Evolutionary conservation across 2,797 vertebrate genomes (phyloP), one percentile per base, ranked within the genome.

Genomic region (Vireo griseus): DNA sequence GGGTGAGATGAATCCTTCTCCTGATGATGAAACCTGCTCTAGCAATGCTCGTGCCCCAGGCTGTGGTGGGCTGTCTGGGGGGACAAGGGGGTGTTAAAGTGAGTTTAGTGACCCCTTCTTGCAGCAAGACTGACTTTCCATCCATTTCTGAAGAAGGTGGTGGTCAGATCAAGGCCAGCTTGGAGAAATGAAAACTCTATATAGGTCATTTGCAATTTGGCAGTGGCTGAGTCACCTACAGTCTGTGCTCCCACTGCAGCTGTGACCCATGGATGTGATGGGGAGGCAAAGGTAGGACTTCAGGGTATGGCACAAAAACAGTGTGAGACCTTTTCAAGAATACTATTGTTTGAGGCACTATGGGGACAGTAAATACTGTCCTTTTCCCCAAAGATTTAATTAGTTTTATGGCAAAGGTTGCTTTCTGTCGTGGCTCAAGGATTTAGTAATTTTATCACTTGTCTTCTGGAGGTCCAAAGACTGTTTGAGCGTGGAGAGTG

Each of bases 361-460:
- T 15, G 4, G 33, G 10, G 31, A 76, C 33, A 26, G 18, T 69
- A 66, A 76, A 55, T 79, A 44, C 12, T 40, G 6, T 77, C 25
- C 20, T 79, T 33, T 55, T n/a, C 21, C 52, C 40, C 42, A 40
- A 61, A 84, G 15, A 28, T 33, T 42, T 67, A 51, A 37, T 85
- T 33, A 59, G 11, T 67, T 87, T 76, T 51, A 12, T 68, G 71
- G 47, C 18, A 45, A 39, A 51, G 20, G 8, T 79, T 86, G 16
- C 33, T 91, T 84, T 89, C 25, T 22, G 16, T 66, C 35, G 37
- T 86, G 33, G 15, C 33, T 90, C 22, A 79, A 51, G 11, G 28
- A 26, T 83, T 91, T 72, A 3, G 3, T 58, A 20, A 55, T 88
- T 94, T 73, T 80, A 85, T 47, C 16, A 37, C 13, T 78, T 91